Evolutionary conservation across 2,797 vertebrate genomes (phyloP).

Genomic region (Anguilla pacifica): DNA sequence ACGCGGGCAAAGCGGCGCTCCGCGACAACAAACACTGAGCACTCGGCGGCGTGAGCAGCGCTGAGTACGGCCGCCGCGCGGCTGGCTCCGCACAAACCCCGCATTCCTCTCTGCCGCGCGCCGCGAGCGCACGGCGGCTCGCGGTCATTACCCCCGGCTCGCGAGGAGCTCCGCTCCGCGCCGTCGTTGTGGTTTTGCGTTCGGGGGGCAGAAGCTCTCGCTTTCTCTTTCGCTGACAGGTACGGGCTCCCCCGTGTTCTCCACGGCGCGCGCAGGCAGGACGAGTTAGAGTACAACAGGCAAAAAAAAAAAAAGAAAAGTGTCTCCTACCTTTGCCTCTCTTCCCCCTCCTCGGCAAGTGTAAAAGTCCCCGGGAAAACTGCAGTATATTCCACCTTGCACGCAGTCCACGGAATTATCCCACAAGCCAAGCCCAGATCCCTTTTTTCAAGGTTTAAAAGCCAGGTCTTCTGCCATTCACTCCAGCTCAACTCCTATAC

Average conservation of each 20-base stretch:
- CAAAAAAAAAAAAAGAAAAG: neutral
- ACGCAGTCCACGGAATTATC: constrained; percentile 54
- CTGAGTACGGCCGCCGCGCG: neutral
- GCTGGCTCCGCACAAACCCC: neutral
- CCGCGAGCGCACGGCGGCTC: neutral
- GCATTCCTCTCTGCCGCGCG: neutral
- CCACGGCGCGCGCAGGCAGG: neutral
- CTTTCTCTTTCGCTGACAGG: constrained; percentile 61
- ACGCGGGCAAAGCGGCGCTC: neutral
- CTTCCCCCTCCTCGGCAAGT: constrained; percentile 22
- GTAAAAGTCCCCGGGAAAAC: constrained; percentile 35
- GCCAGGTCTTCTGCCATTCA: constrained; percentile 66
- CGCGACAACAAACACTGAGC: neutral
- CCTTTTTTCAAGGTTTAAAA: constrained; percentile 57
- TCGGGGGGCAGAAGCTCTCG: constrained; percentile 35
- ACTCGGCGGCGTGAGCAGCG: neutral
- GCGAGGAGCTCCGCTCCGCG: neutral
- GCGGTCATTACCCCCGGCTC: neutral
- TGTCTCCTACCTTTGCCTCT: constrained; percentile 24
- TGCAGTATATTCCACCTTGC: constrained; percentile 66
- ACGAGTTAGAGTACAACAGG: neutral
- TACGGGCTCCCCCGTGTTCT: constrained; percentile 30
- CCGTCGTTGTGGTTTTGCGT: neutral
- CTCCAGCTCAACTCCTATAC: constrained; percentile 66
- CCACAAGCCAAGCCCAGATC: constrained; percentile 61